A percentile compares a stretch with the other conserved stretches of the same genome.
Evolutionary conservation across 1,140 invertebrate species (phyloP).

Genomic region (Propsilocerus akamusi): DNA sequence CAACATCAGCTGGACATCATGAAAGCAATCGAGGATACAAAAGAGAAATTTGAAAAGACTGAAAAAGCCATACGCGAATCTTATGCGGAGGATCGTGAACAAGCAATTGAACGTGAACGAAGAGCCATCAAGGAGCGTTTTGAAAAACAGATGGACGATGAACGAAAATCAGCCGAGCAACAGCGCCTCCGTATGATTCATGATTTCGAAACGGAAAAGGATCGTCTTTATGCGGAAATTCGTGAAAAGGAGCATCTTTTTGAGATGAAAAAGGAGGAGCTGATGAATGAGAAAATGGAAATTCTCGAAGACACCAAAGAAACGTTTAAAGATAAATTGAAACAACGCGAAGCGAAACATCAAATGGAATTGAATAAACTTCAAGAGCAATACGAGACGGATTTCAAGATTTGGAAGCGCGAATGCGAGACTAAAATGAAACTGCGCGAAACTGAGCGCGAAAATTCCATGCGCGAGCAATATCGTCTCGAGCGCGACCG

Average conservation of each 20-base stretch:
- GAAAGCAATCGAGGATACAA: conserved; percentile 18
- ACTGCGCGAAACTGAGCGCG: conserved; percentile 30
- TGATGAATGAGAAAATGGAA: conserved; percentile 13
- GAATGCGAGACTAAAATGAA: conserved; percentile 36
- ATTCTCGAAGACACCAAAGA: conserved; percentile 16
- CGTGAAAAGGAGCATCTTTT: conserved; percentile 23
- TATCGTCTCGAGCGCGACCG: conserved; percentile 38
- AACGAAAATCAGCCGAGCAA: conserved; percentile 31
- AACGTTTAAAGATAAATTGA: conserved; percentile 27
- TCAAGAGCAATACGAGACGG: conserved; percentile 33
- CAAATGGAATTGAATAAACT: conserved; percentile 26
- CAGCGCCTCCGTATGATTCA: conserved; percentile 27
- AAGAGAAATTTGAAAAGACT: conserved; percentile 26
- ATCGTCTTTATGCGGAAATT: conserved; percentile 20
- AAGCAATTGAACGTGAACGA: conserved; percentile 30
- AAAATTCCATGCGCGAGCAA: conserved; percentile 34
- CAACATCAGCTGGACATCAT: conserved; percentile 34
- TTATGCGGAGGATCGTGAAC: conserved; percentile 27
- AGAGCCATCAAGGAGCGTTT: conserved; percentile 26
- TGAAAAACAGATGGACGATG: conserved; percentile 32
- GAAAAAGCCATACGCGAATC: conserved; percentile 28
- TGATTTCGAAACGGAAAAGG: conserved; percentile 25
- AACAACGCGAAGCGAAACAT: conserved; percentile 22
- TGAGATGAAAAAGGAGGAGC: conserved; percentile 14
- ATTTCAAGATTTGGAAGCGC: conserved; percentile 30